Evolutionary conservation across 2,888 invertebrate species (phyloP).

Genomic region (Eupithecia exiguata): DNA sequence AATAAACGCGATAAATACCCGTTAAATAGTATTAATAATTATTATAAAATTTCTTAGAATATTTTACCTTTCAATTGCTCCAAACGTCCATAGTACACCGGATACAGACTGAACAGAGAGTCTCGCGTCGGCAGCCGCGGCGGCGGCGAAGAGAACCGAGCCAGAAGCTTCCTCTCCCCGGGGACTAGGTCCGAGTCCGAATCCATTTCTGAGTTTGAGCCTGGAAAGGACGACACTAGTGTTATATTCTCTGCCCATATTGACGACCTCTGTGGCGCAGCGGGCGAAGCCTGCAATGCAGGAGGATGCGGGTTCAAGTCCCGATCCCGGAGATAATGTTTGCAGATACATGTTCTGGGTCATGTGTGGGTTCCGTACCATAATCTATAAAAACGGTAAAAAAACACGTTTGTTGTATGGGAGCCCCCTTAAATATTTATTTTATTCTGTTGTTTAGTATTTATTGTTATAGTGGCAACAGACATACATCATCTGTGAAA

Average conservation of each 20-base stretch:
- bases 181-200: conserved; percentile 21
- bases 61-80: conserved; percentile 41
- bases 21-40: too few relatives aligned
- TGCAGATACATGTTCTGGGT: too few relatives aligned
- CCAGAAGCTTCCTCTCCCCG: conserved; percentile 41
- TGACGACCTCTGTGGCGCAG: background rate
- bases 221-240: conserved; percentile 5
- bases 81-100: conserved; percentile 42
- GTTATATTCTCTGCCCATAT: background rate
- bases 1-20: too few relatives aligned
- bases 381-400: too few relatives aligned
- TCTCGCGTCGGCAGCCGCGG: conserved; percentile 37
- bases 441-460: too few relatives aligned
- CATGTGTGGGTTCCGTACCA: too few relatives aligned
- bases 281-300: background rate
- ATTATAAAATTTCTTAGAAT: background rate
- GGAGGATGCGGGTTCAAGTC: too few relatives aligned
- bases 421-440: too few relatives aligned
- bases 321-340: too few relatives aligned
- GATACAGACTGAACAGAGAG: conserved; percentile 38
- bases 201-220: background rate
- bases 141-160: conserved; percentile 29
- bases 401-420: too few relatives aligned
- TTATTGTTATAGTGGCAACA: too few relatives aligned
- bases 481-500: too few relatives aligned